These are phyloP conservation scores for Melanerpes aurifrons DNA, from an alignment of 2,113 vertebrate genomes.

Conservation along the genomic window DNA sequence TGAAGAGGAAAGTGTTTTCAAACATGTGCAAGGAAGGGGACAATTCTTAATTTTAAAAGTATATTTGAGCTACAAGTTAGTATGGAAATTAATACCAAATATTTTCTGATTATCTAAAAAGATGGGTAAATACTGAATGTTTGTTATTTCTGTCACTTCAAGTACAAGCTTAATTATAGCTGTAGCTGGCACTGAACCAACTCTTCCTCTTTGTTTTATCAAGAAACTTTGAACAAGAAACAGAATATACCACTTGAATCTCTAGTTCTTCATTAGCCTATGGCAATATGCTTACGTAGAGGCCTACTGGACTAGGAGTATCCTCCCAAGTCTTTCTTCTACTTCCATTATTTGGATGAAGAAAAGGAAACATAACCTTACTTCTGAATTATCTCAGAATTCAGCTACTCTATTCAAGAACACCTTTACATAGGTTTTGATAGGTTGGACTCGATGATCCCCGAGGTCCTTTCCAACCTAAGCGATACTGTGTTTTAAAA, in stretches of 20 bases:
- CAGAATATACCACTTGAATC: neutral
- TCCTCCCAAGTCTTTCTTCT: neutral
- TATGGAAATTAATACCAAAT: neutral
- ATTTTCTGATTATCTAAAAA: neutral
- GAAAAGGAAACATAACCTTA: neutral
- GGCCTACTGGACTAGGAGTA: neutral
- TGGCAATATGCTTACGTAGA: neutral
- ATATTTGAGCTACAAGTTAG: neutral
- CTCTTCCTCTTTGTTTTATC: neutral
- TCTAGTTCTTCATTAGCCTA: neutral
- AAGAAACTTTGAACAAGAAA: neutral
- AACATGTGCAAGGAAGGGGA: neutral
- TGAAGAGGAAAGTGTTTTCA: conserved; percentile 7
- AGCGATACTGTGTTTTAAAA: too few species aligned
- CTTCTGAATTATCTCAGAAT: neutral
- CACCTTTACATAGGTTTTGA: neutral
- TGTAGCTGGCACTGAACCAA: neutral
- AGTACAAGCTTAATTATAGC: neutral
- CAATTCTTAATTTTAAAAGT: neutral
- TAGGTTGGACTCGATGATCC: too few species aligned
- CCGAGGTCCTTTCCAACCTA: too few species aligned
- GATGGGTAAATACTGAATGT: neutral
- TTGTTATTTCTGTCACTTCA: neutral
- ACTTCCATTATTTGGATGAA: neutral
- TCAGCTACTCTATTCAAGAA: neutral